These are phyloP conservation scores for Tiaroga cobitis DNA, from an alignment of 2,797 vertebrate genomes.

Conservation along the genomic window DNA sequence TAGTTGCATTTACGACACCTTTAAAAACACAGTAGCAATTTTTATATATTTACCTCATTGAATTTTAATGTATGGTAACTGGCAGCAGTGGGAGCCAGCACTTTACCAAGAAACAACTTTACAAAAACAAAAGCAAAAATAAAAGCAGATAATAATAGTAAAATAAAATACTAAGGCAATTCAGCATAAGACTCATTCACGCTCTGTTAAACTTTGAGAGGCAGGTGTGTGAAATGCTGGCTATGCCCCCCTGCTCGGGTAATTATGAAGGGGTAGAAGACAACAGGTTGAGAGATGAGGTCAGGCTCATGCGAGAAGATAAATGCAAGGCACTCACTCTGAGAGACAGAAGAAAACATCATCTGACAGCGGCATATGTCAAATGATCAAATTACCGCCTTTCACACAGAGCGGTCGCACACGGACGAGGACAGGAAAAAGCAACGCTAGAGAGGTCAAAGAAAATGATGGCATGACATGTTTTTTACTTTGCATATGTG, in stretches of 20 bases:
- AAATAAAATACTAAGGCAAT: too few species aligned
- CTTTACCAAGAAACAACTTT: too few species aligned
- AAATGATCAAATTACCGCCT: slow-evolving; percentile 54
- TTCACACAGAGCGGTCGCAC: slow-evolving; percentile 17
- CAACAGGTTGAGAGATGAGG: slow-evolving; percentile 58
- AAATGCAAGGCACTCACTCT: slow-evolving; percentile 48
- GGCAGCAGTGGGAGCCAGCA: too few species aligned
- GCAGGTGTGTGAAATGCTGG: slow-evolving; percentile 45
- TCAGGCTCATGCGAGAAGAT: slow-evolving; percentile 57
- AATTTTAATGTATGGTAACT: too few species aligned
- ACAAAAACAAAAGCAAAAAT: too few species aligned
- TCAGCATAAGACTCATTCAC: slow-evolving; percentile 74
- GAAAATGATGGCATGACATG: slow-evolving; percentile 45
- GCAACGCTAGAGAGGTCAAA: slow-evolving; percentile 27
- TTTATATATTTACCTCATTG: too few species aligned
- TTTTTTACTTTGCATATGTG: slow-evolving; percentile 41
- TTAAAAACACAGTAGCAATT: too few species aligned
- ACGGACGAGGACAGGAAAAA: slow-evolving; percentile 16
- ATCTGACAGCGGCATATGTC: slow-evolving; percentile 53
- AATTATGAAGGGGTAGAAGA: slow-evolving; percentile 63
- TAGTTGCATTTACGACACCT: too few species aligned
- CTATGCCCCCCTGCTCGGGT: slow-evolving; percentile 43
- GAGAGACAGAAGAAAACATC: slow-evolving; percentile 54
- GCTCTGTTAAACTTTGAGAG: slow-evolving; percentile 67
- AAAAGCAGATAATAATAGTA: too few species aligned